Evolutionary conservation across 2,888 invertebrate genomes (phyloP), one percentile per base, ranked within the genome.

Genomic region (Dromius quadrimaculatus): DNA sequence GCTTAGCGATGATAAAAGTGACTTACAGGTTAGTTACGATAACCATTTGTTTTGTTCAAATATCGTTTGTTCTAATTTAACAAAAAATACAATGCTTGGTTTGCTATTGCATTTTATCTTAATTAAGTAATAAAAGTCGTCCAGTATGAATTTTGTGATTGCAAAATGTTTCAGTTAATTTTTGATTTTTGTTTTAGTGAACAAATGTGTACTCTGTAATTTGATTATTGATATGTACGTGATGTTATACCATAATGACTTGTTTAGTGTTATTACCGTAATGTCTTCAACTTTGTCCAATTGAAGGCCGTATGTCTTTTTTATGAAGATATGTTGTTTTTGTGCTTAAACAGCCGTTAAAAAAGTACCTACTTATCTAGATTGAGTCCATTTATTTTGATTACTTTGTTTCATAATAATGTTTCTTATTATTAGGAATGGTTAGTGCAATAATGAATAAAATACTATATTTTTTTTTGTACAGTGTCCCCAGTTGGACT

Each of bases 171-270:
- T 28, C 3, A 28, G 28, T 28, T 28, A 3, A 5, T 5, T 28
- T 28, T 28, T 28, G 28, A n/a, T 28, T 19, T 47, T 54, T 54
- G 1, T 23, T 23, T 54, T 13, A 6, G 2, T 23, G 28, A 23
- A 50, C 28, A 28, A 54, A n/a, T 41, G 41, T 28, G 50, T 23
- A 15, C 13, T 20, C 28, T 43, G 43, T 43, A 43, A 43, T 19
- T 43, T 19, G 9, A 9, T 9, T 47, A 23, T 54, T 54, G 47
- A 50, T 23, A 54, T 23, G 47, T 54, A 54, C 50, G 50, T 54
- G 50, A 54, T 47, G 8, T 47, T 47, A 22, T 54, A 9, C 28
- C 15, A 15, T 28, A 54, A 54, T 28, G 28, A 11, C 28, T 54
- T 28, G 28, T 54, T 54, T 28, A 54, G 17, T 28, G 50, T 32